Evolutionary conservation across 1,140 invertebrate genomes (phyloP).

Genomic region (Myzus persicae): DNA sequence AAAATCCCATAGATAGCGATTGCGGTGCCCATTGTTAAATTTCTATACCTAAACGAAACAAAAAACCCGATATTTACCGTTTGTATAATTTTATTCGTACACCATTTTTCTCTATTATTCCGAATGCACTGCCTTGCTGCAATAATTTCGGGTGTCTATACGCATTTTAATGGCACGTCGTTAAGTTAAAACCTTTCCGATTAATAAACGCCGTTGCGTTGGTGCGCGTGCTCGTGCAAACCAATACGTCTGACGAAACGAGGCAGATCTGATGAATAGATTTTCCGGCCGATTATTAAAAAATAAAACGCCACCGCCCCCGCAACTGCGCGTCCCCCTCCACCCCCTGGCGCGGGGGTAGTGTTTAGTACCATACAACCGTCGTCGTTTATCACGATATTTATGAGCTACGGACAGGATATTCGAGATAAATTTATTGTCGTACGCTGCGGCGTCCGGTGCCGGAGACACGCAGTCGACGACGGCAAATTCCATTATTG

Average conservation of each 20-base stretch:
- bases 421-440: background rate
- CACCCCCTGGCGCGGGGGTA: background rate
- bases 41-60: no score
- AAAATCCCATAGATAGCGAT: no score
- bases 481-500: background rate
- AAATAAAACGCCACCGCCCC: background rate
- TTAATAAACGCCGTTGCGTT: background rate
- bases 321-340: no score
- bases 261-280: background rate
- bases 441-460: background rate
- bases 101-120: background rate
- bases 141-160: background rate
- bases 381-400: slow-evolving; percentile 21
- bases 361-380: background rate
- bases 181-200: slow-evolving; percentile 9
- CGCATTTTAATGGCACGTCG: background rate
- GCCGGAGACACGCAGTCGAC: background rate
- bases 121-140: background rate
- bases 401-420: slow-evolving; percentile 1
- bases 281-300: background rate
- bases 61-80: background rate
- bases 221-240: background rate
- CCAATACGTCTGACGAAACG: background rate
- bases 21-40: no score
- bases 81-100: background rate